Conservation (phyloP, 2,888 invertebrate genomes). For the Euclidia mi region DNA sequence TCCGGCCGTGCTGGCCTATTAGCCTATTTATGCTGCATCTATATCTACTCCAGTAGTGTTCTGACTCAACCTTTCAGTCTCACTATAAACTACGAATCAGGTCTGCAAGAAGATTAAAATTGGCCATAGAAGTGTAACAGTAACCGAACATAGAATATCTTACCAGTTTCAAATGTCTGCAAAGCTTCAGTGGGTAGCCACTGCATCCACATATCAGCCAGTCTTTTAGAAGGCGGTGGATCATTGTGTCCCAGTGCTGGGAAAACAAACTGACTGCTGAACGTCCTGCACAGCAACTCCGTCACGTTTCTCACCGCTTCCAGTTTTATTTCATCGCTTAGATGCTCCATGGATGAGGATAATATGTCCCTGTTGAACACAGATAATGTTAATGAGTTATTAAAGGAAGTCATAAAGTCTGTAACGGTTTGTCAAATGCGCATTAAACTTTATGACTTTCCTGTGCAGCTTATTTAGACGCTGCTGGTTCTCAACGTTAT, state of each 20-base stretch:
- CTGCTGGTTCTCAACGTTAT: too few species aligned
- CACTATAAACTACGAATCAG: too few species aligned
- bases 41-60: too few species aligned
- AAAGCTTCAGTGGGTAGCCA: slow-evolving; percentile 96
- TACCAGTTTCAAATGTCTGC: slow-evolving; percentile 95
- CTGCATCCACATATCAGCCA: slow-evolving; percentile 95
- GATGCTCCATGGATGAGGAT: slow-evolving; percentile 93
- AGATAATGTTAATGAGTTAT: slow-evolving; percentile 15
- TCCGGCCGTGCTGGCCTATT: too few species aligned
- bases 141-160: slow-evolving; percentile 57
- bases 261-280: slow-evolving; percentile 96
- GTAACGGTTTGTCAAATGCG: too few species aligned
- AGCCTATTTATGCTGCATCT: too few species aligned
- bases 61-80: too few species aligned
- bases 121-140: too few species aligned
- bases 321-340: slow-evolving; percentile 92
- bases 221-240: slow-evolving; percentile 91
- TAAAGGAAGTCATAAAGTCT: too few species aligned
- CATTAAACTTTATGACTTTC: too few species aligned
- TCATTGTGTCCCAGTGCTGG: slow-evolving; percentile 98
- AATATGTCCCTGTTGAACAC: slow-evolving; percentile 93
- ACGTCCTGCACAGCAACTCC: slow-evolving; percentile 94
- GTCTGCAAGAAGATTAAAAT: too few species aligned
- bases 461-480: too few species aligned
- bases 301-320: slow-evolving; percentile 95